These are phyloP conservation scores for Antechinus flavipes DNA, from an alignment of 2,113 vertebrate species.

Conservation along the genomic window DNA sequence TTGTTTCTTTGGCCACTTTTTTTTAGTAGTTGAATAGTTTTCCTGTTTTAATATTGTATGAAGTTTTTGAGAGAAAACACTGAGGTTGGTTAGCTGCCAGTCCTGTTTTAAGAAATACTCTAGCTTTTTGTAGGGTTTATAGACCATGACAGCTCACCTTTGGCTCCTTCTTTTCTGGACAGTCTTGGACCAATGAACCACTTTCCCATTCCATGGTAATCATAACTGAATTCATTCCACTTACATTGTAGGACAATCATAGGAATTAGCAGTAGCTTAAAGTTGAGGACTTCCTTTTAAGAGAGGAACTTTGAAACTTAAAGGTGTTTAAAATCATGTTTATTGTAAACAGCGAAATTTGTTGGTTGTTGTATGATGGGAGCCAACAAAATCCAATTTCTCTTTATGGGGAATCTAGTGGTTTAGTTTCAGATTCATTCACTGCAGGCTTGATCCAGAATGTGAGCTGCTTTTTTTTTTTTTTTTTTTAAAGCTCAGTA, in stretches of 20 bases:
- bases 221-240: conserved; percentile 32
- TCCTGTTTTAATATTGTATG: conserved; percentile 22
- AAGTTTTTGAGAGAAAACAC: conserved; percentile 34
- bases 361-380: conserved; percentile 38
- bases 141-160: conserved; percentile 2
- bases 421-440: conserved; percentile 21
- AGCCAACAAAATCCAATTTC: conserved; percentile 29
- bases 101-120: conserved; percentile 40
- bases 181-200: conserved; percentile 6
- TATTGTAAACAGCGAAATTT: conserved; percentile 24
- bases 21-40: conserved; percentile 23
- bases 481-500: conserved; percentile 32
- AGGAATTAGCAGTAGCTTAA: conserved; percentile 34
- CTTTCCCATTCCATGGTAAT: conserved; percentile 25
- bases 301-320: conserved; percentile 40
- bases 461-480: conserved; percentile 9
- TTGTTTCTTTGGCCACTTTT: conserved; percentile 37
- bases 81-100: neutral
- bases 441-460: conserved; percentile 30
- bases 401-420: conserved; percentile 49
- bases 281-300: conserved; percentile 41
- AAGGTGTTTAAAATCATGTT: conserved; percentile 31
- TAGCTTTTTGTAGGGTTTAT: conserved; percentile 49
- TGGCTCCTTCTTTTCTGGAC: conserved; percentile 20
- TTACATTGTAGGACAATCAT: conserved; percentile 13